Percentiles rank a stretch among this genome's conserved stretches.
Evolutionary conservation across 1,140 invertebrate species (phyloP).

Genomic region (Zaprionus gabonicus): DNA sequence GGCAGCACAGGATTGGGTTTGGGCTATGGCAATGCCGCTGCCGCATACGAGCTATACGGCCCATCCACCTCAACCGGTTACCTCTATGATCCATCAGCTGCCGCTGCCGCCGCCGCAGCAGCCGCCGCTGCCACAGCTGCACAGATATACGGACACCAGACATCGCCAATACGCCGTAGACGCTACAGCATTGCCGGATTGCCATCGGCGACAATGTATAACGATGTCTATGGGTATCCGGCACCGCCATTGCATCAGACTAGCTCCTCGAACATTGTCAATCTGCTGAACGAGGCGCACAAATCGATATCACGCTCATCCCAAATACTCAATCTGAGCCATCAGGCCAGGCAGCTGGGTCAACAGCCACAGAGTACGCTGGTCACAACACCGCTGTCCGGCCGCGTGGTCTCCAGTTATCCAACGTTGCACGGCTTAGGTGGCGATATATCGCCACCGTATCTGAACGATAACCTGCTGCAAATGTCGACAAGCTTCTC

Average conservation of each 20-base stretch:
- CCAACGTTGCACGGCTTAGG: conserved; percentile 69
- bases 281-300: conserved; percentile 83
- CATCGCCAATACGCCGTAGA: conserved; percentile 75
- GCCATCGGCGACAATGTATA: conserved; percentile 83
- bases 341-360: conserved; percentile 76
- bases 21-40: conserved; percentile 48
- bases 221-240: conserved; percentile 78
- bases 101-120: conserved; percentile 52
- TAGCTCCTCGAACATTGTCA: conserved; percentile 80
- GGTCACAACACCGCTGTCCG: conserved; percentile 56
- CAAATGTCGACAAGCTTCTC: conserved; percentile 83
- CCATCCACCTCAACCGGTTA: conserved; percentile 52
- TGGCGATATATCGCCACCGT: conserved; percentile 77
- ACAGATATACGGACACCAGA: conserved; percentile 54
- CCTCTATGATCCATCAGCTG: conserved; percentile 49
- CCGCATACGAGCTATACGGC: conserved; percentile 65
- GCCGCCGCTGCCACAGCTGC: conserved; percentile 57
- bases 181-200: conserved; percentile 84
- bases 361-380: conserved; percentile 47
- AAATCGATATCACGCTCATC: conserved; percentile 84
- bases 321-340: conserved; percentile 78
- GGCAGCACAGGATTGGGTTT: conserved; percentile 34
- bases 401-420: conserved; percentile 80
- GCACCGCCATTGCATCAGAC: conserved; percentile 77
- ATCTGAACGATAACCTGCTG: conserved; percentile 82